Base-by-base conservation (phyloP, 2,113 vertebrate genomes). In the Ceyx margarethae region DNA sequence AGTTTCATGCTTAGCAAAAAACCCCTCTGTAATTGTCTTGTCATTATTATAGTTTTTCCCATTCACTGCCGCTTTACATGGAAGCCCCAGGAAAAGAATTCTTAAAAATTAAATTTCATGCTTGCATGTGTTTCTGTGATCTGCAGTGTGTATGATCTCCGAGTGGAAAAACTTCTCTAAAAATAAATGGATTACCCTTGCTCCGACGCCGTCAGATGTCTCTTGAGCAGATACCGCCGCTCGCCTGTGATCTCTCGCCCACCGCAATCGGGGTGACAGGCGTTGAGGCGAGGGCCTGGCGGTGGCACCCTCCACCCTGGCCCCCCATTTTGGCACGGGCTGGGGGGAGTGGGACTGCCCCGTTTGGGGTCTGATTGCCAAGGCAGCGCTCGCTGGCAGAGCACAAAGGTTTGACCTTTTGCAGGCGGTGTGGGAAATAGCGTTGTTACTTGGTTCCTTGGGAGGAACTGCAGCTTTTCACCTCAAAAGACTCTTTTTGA, bases 101-200 rank as follows among this genome's bases (percentile, higher is more conserved):
- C 94, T 96, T 86, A 97, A 97, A 98, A 98, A 98, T 96, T 97
- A 97, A 98, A 98, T 98, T 98, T 98, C 98, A 98, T 97, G 98
- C 97, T 97, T 97, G 97, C 96, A 93, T 98, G 97, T 98, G 98
- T 97, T 95, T 97, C 98, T 98, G 97, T 98, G 98, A 98, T 98
- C 97, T 98, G 96, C 96, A 97, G 96, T 73, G 96, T 98, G 97
- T 98, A 98, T 98, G 97, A 98, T 98, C 97, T 97, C 97, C 3
- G 81, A 97, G 97, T 98, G 97, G 97, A 98, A 98, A 96, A 98
- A 98, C 97, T 98, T 98, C 97, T 97, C 97, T 95, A 95, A 97
- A 97, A 98, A 98, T 98, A 98, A 98, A 96, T 98, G 97, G 98
- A 98, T 98, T 98, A 98, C 97, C 97, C 97, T 97, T 97, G 97